phyloP scores from a whole-genome alignment of 2,888 invertebrate species.

The Ochropacha duplaris region DNA sequence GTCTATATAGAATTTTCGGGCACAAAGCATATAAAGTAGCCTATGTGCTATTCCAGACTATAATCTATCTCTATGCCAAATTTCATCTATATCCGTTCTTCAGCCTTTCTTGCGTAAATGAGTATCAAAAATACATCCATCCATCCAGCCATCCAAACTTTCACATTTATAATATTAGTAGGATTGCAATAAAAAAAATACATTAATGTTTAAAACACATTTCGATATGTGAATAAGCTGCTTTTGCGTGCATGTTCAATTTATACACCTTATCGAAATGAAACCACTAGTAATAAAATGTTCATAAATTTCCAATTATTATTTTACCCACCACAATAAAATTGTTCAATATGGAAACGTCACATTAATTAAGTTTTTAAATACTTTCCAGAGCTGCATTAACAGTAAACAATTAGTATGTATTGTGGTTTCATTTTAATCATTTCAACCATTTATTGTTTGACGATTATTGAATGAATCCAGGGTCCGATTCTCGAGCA shows the following conservation, averaged over 20 bases:
- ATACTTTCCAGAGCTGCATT: neutral
- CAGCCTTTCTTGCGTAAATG: no score
- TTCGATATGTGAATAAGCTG: conserved; percentile 17
- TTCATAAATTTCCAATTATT: conserved; percentile 33
- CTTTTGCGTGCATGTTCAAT: conserved; percentile 18
- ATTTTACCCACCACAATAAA: neutral
- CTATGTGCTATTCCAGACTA: no score
- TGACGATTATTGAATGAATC: no score
- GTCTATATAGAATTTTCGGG: no score
- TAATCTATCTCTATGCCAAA: no score
- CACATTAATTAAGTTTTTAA: neutral
- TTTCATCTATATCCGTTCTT: no score
- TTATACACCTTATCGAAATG: conserved; percentile 28
- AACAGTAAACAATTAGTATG: neutral
- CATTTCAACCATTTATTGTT: no score
- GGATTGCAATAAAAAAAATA: conserved; percentile 10
- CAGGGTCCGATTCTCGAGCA: no score
- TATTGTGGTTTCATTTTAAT: neutral
- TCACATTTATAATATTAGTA: neutral
- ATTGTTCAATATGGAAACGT: neutral
- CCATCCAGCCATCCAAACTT: no score
- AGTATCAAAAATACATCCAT: no score
- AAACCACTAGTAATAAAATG: conserved; percentile 28
- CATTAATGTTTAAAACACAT: neutral
- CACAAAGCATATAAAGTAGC: no score